Conservation (phyloP, 2,113 vertebrate genomes). For the Sorex araneus region DNA sequence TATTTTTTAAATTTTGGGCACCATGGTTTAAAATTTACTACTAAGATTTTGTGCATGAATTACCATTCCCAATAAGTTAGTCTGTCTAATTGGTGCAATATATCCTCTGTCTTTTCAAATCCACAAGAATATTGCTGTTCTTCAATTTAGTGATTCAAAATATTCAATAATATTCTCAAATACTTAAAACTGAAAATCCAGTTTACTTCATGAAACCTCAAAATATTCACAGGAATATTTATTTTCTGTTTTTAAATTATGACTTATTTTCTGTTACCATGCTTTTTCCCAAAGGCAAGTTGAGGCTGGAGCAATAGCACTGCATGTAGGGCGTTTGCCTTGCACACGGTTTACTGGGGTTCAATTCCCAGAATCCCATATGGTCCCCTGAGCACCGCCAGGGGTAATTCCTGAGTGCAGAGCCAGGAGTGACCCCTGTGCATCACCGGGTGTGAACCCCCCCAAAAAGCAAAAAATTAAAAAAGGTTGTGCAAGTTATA, state of each 20-base stretch:
- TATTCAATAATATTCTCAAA: not conserved
- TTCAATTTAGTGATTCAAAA: not conserved
- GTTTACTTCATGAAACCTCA: not conserved
- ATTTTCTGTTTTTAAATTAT: not conserved
- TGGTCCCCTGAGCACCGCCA: no score
- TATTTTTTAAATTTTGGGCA: no score
- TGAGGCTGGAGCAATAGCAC: no score
- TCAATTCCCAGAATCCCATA: no score
- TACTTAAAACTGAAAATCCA: not conserved
- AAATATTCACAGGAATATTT: not conserved
- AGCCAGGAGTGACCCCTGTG: no score
- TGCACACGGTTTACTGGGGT: no score
- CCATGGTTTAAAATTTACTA: no score
- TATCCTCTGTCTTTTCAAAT: constrained; percentile 5
- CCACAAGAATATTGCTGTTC: not conserved
- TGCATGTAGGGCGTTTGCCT: no score
- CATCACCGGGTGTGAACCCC: no score
- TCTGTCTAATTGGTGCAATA: not conserved
- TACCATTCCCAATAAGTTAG: not conserved
- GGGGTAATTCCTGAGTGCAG: no score
- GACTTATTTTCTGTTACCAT: not conserved
- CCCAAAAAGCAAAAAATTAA: no score
- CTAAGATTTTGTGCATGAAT: not conserved
- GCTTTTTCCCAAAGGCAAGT: not conserved
- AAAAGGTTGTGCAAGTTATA: not conserved